A percentile compares a stretch with the other conserved stretches of the same genome.
phyloP scores from a whole-genome alignment of 2,113 vertebrate species.

The Anguilla japonica region DNA sequence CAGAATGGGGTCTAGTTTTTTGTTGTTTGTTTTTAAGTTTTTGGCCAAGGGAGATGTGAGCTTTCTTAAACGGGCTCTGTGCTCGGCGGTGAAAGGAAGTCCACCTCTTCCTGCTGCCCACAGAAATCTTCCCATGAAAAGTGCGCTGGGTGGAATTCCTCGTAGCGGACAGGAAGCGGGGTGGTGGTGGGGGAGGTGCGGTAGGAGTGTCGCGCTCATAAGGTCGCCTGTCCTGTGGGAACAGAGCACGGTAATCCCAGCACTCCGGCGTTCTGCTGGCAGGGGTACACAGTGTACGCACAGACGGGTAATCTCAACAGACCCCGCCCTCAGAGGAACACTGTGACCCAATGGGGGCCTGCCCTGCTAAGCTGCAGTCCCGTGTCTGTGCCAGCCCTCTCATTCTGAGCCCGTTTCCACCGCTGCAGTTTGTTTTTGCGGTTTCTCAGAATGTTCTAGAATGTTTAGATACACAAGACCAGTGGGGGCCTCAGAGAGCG shows the following conservation, averaged over 20 bases:
- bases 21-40: neutral
- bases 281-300: slow-evolving; percentile 4
- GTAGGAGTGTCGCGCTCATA: neutral
- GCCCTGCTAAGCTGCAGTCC: neutral
- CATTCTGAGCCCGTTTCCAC: neutral
- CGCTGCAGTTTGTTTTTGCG: neutral
- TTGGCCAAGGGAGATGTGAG: neutral
- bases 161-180: slow-evolving; percentile 49
- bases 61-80: neutral
- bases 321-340: neutral
- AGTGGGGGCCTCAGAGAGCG: neutral
- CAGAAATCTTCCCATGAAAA: slow-evolving; percentile 49
- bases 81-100: neutral
- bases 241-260: slow-evolving; percentile 45
- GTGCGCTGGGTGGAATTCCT: slow-evolving; percentile 43
- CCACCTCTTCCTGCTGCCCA: neutral
- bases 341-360: slow-evolving; percentile 15
- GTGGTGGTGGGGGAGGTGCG: neutral
- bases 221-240: slow-evolving; percentile 40
- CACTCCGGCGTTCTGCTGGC: slow-evolving; percentile 29
- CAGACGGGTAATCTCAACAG: slow-evolving; percentile 18
- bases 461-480: neutral
- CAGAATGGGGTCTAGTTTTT: neutral
- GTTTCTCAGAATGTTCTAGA: neutral
- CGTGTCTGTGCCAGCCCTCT: neutral